Conservation (phyloP, 2,113 vertebrate species). For the Esox niger region DNA sequence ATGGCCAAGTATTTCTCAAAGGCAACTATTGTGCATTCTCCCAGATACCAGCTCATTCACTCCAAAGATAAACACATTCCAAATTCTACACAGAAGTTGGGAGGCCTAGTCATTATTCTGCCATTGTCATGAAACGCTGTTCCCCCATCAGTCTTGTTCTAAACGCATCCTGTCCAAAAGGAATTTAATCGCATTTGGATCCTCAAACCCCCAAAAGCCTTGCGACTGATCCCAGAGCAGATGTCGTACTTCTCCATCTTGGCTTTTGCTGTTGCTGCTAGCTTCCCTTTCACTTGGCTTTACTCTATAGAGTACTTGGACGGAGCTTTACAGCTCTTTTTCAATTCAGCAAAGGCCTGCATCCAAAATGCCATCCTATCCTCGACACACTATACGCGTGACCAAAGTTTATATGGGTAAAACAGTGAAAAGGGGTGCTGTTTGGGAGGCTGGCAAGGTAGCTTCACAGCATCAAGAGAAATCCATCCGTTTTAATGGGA, state of each 20-base stretch:
- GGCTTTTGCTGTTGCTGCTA: neutral
- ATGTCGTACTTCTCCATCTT: neutral
- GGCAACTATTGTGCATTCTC: neutral
- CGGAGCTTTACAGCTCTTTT: neutral
- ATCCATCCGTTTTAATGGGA: constrained; percentile 7
- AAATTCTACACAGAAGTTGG: neutral
- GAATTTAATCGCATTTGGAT: neutral
- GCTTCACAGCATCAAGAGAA: neutral
- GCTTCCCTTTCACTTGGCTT: neutral
- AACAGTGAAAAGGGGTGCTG: too few species aligned
- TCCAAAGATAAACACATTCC: neutral
- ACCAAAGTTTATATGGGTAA: too few species aligned
- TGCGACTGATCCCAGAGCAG: constrained; percentile 3
- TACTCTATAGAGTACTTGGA: neutral
- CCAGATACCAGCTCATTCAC: neutral
- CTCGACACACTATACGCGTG: too few species aligned
- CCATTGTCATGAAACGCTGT: neutral
- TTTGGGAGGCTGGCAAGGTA: neutral
- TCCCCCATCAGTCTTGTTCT: neutral
- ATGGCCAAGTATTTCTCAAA: neutral
- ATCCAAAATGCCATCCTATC: too few species aligned
- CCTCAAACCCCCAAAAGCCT: neutral
- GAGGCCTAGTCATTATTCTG: neutral
- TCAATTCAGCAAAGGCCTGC: too few species aligned
- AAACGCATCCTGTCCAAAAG: neutral